These are phyloP conservation scores for Xylota sylvarum DNA, from an alignment of 2,888 invertebrate species.

Conservation along the genomic window DNA sequence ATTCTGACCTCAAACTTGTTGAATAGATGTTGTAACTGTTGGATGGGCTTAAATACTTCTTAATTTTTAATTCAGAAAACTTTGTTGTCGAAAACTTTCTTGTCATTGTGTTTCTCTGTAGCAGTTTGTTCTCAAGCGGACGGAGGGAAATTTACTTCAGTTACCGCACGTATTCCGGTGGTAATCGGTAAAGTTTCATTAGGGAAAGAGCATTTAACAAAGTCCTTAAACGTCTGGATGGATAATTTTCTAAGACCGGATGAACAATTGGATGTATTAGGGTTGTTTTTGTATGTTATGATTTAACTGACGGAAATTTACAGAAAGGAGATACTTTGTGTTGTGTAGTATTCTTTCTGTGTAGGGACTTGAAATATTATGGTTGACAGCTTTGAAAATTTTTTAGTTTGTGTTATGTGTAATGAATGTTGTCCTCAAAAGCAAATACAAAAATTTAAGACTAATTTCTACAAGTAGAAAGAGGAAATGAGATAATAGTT, in stretches of 20 bases:
- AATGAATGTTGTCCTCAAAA: too few species aligned
- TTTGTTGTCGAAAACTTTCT: constrained; percentile 12
- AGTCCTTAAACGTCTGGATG: background rate
- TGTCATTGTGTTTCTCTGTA: background rate
- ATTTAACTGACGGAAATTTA: too few species aligned
- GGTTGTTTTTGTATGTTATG: too few species aligned
- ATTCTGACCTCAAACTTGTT: constrained; percentile 17
- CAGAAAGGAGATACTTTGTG: too few species aligned
- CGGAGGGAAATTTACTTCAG: background rate
- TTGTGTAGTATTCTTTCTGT: too few species aligned
- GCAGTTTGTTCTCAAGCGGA: background rate
- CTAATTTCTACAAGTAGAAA: too few species aligned
- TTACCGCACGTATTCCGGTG: background rate
- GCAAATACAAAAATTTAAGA: too few species aligned
- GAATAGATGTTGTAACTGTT: constrained; percentile 19
- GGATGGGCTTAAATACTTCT: constrained; percentile 5
- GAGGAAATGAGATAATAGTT: too few species aligned
- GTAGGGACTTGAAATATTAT: too few species aligned
- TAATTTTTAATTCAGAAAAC: constrained; percentile 18
- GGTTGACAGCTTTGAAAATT: too few species aligned
- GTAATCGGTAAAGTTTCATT: background rate
- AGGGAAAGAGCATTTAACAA: background rate
- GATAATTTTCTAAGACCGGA: background rate
- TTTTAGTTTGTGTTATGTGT: too few species aligned
- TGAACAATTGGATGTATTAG: background rate